Evolutionary conservation across 2,113 vertebrate genomes (phyloP).

Genomic region (Forbesichthys agassizii): DNA sequence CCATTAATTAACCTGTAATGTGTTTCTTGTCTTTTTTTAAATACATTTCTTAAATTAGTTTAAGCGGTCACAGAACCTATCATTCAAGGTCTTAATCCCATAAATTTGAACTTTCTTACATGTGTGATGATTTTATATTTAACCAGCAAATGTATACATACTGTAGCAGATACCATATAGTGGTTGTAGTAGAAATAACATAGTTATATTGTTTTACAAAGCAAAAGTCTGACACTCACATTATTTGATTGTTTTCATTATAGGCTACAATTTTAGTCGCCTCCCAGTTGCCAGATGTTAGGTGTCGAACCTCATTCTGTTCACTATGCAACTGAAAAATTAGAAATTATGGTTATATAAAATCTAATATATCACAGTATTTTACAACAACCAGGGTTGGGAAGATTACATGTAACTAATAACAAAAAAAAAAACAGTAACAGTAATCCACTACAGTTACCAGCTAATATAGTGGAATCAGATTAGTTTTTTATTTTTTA

Average conservation of each 20-base stretch:
- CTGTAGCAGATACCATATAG: not conserved
- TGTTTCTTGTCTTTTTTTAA: too few species aligned
- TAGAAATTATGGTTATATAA: not conserved
- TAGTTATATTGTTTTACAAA: not conserved
- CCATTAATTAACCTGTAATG: too few species aligned
- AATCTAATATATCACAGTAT: too few species aligned
- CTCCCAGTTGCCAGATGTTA: constrained; percentile 96
- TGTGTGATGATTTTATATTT: too few species aligned
- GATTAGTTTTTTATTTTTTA: too few species aligned
- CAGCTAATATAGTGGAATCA: too few species aligned
- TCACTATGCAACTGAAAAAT: constrained; percentile 67
- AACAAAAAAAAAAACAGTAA: too few species aligned
- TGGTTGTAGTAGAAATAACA: not conserved
- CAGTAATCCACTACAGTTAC: too few species aligned
- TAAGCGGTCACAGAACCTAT: not conserved
- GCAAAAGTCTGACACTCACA: constrained; percentile 76
- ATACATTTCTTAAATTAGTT: not conserved
- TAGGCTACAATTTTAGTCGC: constrained; percentile 89
- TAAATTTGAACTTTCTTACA: not conserved
- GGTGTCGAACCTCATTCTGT: constrained; percentile 83
- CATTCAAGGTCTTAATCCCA: not conserved
- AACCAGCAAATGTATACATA: not conserved
- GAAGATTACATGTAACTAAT: too few species aligned
- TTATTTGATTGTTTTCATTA: constrained; percentile 84
- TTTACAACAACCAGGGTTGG: too few species aligned